Evolutionary conservation across 2,888 invertebrate genomes (phyloP).

Genomic region (Diarsia brunnea): DNA sequence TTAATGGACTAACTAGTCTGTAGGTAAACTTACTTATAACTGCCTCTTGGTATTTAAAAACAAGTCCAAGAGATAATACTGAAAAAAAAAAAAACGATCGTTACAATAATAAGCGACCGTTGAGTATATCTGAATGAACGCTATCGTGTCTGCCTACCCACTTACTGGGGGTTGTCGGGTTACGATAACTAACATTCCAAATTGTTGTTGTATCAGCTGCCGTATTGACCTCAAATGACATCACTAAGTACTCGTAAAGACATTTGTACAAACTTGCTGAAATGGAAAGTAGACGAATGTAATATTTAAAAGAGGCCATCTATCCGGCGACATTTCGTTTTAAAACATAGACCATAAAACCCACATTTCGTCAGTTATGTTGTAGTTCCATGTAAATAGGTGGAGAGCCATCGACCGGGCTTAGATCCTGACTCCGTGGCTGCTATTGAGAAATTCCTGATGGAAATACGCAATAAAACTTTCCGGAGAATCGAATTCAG

Average conservation of each 20-base stretch:
- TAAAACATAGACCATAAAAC: no score
- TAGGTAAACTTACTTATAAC: not conserved
- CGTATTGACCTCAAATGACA: constrained; percentile 21
- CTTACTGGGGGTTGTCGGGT: constrained; percentile 16
- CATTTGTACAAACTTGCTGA: not conserved
- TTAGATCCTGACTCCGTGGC: no score
- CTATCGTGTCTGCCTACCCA: constrained; percentile 20
- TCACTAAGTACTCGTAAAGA: not conserved
- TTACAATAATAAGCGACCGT: constrained; percentile 12
- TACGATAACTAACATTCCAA: constrained; percentile 35
- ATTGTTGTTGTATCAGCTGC: constrained; percentile 19
- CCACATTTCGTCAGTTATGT: no score
- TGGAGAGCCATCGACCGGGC: no score
- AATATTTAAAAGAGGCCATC: not conserved
- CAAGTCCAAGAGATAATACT: constrained; percentile 7
- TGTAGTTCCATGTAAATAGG: no score
- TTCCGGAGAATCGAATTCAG: no score
- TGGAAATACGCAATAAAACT: no score
- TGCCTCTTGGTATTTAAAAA: constrained; percentile 12
- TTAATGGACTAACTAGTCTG: not conserved
- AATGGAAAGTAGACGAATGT: not conserved
- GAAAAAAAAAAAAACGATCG: constrained; percentile 2
- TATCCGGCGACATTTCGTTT: no score
- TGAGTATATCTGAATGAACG: constrained; percentile 15
- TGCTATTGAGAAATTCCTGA: no score